Base-by-base conservation (phyloP, 1,140 invertebrate genomes). In the Aphis gossypii region DNA sequence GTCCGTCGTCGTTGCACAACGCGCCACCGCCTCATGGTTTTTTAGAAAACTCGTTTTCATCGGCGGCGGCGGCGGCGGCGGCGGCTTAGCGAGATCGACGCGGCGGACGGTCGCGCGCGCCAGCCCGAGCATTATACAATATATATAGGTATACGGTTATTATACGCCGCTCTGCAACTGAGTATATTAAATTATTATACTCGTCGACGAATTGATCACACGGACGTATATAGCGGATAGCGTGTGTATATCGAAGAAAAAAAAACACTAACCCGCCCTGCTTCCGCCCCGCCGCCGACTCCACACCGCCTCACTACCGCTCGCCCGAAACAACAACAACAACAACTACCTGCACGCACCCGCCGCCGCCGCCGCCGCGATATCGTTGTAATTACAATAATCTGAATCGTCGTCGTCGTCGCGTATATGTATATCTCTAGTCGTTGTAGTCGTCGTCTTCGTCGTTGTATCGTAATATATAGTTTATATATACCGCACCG, bases 21-120 rank as follows among this genome's bases (percentile, higher is more conserved):
- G 41, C 92, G 86, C 86, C 84, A 41, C 83, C 76, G 48, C 38
- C 60, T 76, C 60, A 20, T 76, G 60, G 60, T 76, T 76, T 68
- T 68, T 76, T 76, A 76, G 86, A 88, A 93, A 88, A 93, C 84
- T 87, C 68, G 93, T 93, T 93, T 90, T 91, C 38, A 41, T n/a
- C 44, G 23, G 44, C 68, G 35, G 35, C 35, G 35, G 35, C 35
- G 35, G 35, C 35, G 35, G 35, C 35, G 35, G 46, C 86, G 8
- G 87, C 41, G 83, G 83, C 83, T 35, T 76, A 38, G 35, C 76
- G 76, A 38, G 35, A 83, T 20, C 38, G 76, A 38, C n/a, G 35
- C 21, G 84, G 44, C 86, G 46, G 51, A 23, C 87, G 87, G 1
- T 23, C 48, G 46, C 87, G 87, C 87, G 30, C 88, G 88, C 38